Evolutionary conservation across 2,113 vertebrate species (phyloP).

Genomic region (Glareola pratincola): DNA sequence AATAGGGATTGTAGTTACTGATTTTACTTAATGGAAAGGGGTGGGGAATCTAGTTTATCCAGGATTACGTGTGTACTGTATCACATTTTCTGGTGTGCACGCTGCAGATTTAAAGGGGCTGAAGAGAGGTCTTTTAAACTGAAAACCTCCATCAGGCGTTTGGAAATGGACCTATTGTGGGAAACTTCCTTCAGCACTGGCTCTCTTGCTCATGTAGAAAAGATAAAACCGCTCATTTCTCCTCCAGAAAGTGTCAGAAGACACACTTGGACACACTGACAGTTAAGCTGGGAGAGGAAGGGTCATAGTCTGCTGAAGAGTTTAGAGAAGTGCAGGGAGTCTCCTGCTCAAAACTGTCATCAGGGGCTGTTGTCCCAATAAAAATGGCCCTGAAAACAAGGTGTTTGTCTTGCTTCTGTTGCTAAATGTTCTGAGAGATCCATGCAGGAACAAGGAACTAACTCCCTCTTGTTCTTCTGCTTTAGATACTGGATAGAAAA

Average conservation of each 20-base stretch:
- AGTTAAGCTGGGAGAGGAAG: neutral
- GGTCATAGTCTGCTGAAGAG: neutral
- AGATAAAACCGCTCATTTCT: neutral
- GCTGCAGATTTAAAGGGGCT: neutral
- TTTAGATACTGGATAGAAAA: neutral
- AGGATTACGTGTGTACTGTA: conserved; percentile 14
- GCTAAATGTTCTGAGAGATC: neutral
- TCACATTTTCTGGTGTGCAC: neutral
- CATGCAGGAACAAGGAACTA: neutral
- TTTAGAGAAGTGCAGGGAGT: neutral
- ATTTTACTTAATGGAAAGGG: conserved; percentile 31
- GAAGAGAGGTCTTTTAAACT: neutral
- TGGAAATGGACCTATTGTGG: neutral
- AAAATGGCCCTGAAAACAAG: neutral
- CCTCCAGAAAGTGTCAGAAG: neutral
- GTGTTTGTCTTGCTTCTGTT: neutral
- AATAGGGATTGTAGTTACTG: conserved; percentile 48
- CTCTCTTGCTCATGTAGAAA: neutral
- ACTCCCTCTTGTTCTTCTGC: neutral
- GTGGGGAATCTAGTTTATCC: conserved; percentile 53
- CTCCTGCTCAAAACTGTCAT: neutral
- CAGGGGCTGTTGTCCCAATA: neutral
- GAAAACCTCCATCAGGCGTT: neutral
- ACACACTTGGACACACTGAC: neutral
- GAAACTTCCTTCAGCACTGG: neutral